phyloP scores from a whole-genome alignment of 2,113 vertebrate species.

The Boulengeromyrus knoepffleri region DNA sequence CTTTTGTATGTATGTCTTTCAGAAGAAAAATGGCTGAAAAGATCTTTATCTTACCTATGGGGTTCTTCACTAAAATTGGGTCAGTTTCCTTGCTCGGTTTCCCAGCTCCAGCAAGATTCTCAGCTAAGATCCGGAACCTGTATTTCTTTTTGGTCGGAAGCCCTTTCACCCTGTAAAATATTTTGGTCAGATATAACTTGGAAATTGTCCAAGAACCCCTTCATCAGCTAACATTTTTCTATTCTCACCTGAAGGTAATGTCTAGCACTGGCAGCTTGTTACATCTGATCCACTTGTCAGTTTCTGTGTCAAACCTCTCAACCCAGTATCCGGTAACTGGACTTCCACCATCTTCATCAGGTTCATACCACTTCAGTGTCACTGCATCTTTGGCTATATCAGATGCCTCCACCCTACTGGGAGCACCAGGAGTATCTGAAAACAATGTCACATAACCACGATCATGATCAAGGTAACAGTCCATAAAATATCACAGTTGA shows the following conservation, averaged over 20 bases:
- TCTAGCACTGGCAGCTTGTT: constrained; percentile 92
- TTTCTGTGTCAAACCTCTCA: constrained; percentile 87
- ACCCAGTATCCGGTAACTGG: constrained; percentile 96
- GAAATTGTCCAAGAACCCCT: not conserved
- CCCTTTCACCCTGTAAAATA: constrained; percentile 79
- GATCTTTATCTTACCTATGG: constrained; percentile 69
- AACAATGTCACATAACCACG: constrained; percentile 8
- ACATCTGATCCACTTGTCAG: constrained; percentile 91
- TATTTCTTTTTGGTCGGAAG: constrained; percentile 91
- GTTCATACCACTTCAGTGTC: constrained; percentile 89
- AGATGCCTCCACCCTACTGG: constrained; percentile 77
- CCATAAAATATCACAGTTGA: not conserved
- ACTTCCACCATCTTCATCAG: constrained; percentile 92
- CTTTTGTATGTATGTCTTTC: not conserved
- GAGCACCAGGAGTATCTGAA: constrained; percentile 84
- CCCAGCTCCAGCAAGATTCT: constrained; percentile 93
- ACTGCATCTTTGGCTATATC: constrained; percentile 89
- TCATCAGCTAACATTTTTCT: not conserved
- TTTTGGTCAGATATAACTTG: not conserved
- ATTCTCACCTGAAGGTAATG: constrained; percentile 75
- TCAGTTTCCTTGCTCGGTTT: constrained; percentile 87
- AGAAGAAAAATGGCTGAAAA: not conserved
- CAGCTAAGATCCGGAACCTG: constrained; percentile 89
- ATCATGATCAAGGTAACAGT: not conserved
- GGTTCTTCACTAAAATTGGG: constrained; percentile 88